Evolutionary conservation across 1,140 invertebrate species (phyloP), one percentile per base, ranked within the genome.

Genomic region (Trichomalopsis sarcophagae): DNA sequence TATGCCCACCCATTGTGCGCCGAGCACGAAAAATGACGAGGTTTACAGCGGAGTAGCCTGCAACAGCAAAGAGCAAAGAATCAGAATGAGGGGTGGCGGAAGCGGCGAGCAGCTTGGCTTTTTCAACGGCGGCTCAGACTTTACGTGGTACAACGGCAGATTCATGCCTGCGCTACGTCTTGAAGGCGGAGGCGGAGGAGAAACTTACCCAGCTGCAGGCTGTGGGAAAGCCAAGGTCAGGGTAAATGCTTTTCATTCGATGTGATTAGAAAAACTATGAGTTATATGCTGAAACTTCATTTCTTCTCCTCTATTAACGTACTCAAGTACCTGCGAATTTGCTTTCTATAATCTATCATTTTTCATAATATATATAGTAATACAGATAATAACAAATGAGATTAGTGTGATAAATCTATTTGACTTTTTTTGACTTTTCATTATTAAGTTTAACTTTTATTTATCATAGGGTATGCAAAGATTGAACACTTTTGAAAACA

Each of bases 61-160:
- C 30, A 17, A 33, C 66, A 21, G 73, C 17, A 62, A 62, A 62
- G 55, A 62, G 55, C 55, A n/a, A 62, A 62, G 55, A 62, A 62
- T 62, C 4, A 84, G 89, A n/a, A 21, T 89, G 71, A 86, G 82
- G 84, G 88, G 86, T 9, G 89, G 87, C 4, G 87, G 86, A 0
- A 71, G 69, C 21, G 82, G 73, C 13, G 84, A 87, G 11, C 3
- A 76, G 11, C 71, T 62, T 5, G 77, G 44, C 69, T 6, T n/a
- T 47, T 14, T 66, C 55, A 81, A 85, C 30, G 21, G 36, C 68
- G 74, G 87, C 27, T 66, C 30, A 0, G 86, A 89, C 30, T 86
- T 81, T 50, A 80, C 36, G 1, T 87, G 86, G 87, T 76, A 69
- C 36, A 69, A 77, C 11, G 81, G 84, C 13, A 82, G 74, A 73